Evolutionary conservation across 2,113 vertebrate species (phyloP).

Genomic region (Lophura nycthemera): DNA sequence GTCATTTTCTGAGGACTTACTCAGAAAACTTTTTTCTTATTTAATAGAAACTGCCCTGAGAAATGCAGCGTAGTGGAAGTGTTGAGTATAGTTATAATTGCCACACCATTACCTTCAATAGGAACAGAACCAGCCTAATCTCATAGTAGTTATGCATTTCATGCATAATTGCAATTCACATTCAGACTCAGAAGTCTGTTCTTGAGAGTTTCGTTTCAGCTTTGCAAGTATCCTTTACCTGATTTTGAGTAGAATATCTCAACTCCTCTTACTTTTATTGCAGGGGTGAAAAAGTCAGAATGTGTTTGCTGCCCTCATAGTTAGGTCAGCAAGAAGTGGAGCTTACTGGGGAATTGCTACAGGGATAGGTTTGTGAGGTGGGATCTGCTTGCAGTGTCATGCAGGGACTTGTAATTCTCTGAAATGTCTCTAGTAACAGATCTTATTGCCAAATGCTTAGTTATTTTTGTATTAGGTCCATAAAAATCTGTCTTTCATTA

Average conservation of each 20-base stretch:
- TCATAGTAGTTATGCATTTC: background rate
- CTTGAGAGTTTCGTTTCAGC: background rate
- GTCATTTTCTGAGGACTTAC: background rate
- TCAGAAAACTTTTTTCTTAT: background rate
- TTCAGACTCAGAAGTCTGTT: background rate
- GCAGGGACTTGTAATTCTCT: background rate
- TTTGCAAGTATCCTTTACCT: conserved; percentile 1
- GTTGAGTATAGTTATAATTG: background rate
- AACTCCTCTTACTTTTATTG: background rate
- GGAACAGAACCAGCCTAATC: background rate
- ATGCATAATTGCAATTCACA: background rate
- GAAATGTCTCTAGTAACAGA: background rate
- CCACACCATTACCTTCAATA: background rate
- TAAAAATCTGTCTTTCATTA: background rate
- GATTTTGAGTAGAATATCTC: background rate
- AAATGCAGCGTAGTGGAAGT: background rate
- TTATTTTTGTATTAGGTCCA: background rate
- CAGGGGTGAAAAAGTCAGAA: background rate
- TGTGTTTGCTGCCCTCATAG: background rate
- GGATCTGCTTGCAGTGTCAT: background rate
- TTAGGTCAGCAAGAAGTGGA: background rate
- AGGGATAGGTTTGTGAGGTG: background rate
- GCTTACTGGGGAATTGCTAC: background rate
- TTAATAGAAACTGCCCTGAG: background rate
- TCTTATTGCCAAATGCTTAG: background rate